phyloP scores from a whole-genome alignment of 2,797 vertebrate species.

The Chiroxiphia lanceolata region DNA sequence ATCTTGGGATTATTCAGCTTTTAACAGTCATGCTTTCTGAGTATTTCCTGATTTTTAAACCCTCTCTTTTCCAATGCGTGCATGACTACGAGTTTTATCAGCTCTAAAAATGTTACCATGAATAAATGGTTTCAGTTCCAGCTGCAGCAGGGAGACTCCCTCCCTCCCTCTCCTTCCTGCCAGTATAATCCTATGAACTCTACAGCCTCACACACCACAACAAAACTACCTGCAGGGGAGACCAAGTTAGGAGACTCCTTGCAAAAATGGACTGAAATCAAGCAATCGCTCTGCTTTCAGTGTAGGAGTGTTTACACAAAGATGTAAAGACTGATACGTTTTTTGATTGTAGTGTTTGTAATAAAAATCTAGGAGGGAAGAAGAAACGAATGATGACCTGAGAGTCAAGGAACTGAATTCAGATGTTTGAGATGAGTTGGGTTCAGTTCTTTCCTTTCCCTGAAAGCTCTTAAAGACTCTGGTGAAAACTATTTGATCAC shows the following conservation, averaged over 20 bases:
- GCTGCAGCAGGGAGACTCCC: not conserved
- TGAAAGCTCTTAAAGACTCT: not conserved
- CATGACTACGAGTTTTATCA: not conserved
- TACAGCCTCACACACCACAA: not conserved
- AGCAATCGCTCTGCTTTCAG: not conserved
- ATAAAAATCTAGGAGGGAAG: not conserved
- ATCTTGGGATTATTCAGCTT: not conserved
- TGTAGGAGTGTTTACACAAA: not conserved
- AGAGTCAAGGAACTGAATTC: not conserved
- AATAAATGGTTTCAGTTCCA: not conserved
- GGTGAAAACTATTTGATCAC: not conserved
- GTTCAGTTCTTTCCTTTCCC: not conserved
- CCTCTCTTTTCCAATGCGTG: not conserved
- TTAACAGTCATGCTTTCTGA: not conserved
- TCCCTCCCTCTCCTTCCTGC: not conserved
- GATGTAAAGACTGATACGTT: not conserved
- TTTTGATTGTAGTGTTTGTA: not conserved
- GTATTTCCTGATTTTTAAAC: not conserved
- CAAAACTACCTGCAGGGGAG: not conserved
- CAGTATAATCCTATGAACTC: not conserved
- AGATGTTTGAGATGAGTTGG: not conserved
- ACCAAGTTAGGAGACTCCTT: not conserved
- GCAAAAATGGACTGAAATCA: not conserved
- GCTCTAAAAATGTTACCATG: not conserved
- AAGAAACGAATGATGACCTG: not conserved